Evolutionary conservation across 2,113 vertebrate genomes (phyloP), one percentile per base, ranked within the genome.

Genomic region (Clarias batrachus): DNA sequence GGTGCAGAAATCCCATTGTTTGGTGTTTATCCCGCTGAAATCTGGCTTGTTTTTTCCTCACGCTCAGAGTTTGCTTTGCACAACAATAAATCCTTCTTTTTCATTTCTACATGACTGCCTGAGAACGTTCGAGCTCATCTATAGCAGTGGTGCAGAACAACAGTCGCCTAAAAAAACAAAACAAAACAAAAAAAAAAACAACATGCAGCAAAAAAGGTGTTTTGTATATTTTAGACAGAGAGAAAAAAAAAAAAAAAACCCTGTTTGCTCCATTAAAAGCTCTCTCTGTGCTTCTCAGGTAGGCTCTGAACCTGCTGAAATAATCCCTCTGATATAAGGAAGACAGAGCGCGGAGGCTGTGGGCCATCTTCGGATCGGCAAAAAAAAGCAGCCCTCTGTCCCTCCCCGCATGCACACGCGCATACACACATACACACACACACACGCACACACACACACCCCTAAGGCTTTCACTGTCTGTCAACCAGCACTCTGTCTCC

Each of bases 401-500:
- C 92, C 95, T 94, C 96, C 13, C 94, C 95, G 97, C 97, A 96
- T 94, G 95, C 71, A 57, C 56, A 14, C 37, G 54, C 52, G 60
- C 23, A 37, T 25, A 54, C 48, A 33, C 63, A 41, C 27, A 33
- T 16, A 48, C 83, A 52, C 52, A 70, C 19, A 56, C 30, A 80
- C 57, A 60, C 56, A 59, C 56, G 23, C 56, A 80, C 17, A 59
- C 41, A 23, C 95, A 97, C 96, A 96, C 96, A 97, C 97, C 98
- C 96, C 94, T 85, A 79, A 95, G 95, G 97, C 97, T 98, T 98
- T 99, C 98, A 98, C 97, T 97, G 98, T 98, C 97, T 97, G 96
- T 97, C 97, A 96, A 96, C 96, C 96, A 97, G 96, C 96, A 96
- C 97, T 98, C 97, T 96, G 96, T 97, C 96, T 97, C 97, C 97